Conservation (phyloP, 2,797 vertebrate genomes). For the Australoheros facetus region DNA sequence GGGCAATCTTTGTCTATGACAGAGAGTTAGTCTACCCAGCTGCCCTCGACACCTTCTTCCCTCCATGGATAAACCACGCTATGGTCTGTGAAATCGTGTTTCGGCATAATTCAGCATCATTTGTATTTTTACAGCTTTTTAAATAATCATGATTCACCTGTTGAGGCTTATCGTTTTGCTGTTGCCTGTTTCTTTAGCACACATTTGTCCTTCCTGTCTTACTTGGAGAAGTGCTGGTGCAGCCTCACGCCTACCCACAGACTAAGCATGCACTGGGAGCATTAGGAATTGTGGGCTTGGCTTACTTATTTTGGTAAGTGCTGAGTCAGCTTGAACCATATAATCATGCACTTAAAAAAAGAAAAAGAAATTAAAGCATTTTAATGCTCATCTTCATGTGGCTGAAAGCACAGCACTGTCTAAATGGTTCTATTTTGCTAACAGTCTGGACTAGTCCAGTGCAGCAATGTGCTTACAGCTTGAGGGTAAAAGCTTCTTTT, state of each 20-base stretch:
- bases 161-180: background rate
- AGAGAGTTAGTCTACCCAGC: slow-evolving; percentile 88
- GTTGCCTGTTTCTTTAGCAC: slow-evolving; percentile 78
- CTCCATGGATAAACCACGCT: slow-evolving; percentile 89
- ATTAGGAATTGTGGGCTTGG: slow-evolving; percentile 66
- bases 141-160: background rate
- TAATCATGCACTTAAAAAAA: background rate
- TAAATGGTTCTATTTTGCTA: background rate
- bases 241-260: slow-evolving; percentile 83
- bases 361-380: background rate
- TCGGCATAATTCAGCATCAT: background rate
- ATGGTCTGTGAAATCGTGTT: slow-evolving; percentile 79
- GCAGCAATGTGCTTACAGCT: background rate
- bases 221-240: slow-evolving; percentile 82
- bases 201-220: slow-evolving; percentile 82
- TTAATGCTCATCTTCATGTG: background rate
- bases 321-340: background rate
- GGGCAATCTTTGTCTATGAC: slow-evolving; percentile 86
- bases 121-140: background rate
- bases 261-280: slow-evolving; percentile 82
- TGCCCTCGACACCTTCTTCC: slow-evolving; percentile 83
- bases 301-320: slow-evolving; percentile 88
- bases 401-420: background rate
- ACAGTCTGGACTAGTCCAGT: background rate
- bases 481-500: background rate